These are phyloP conservation scores for Eudyptes chrysolophus DNA, from an alignment of 2,113 vertebrate species.

Conservation along the genomic window DNA sequence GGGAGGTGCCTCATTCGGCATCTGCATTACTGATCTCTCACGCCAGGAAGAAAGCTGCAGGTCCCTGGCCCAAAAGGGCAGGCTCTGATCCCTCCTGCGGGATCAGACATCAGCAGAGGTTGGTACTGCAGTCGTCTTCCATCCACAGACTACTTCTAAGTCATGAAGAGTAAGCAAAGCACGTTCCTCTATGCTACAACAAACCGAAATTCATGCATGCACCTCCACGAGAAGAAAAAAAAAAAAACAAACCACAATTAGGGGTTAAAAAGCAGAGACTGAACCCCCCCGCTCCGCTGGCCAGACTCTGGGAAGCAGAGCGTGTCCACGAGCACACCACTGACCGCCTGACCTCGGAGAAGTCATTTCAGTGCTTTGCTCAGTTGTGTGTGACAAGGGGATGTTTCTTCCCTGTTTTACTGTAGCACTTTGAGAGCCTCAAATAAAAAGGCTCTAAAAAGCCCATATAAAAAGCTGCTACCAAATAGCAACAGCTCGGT, in stretches of 20 bases:
- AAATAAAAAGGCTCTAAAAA: background rate
- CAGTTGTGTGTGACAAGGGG: background rate
- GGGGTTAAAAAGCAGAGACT: background rate
- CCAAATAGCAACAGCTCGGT: background rate
- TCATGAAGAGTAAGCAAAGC: background rate
- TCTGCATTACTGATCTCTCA: background rate
- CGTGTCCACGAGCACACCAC: rapidly evolving
- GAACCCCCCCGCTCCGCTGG: rapidly evolving
- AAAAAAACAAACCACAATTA: background rate
- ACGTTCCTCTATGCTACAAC: background rate
- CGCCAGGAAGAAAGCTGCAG: background rate
- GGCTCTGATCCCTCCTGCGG: background rate
- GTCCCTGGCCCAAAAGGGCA: background rate
- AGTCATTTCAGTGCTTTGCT: background rate
- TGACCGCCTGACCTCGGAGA: background rate
- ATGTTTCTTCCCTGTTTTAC: background rate
- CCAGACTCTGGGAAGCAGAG: background rate
- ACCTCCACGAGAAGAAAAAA: background rate
- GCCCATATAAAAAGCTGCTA: background rate
- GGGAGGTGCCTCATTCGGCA: background rate
- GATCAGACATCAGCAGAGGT: background rate
- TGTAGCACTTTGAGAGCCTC: background rate
- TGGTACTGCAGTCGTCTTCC: rapidly evolving
- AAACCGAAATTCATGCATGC: background rate
- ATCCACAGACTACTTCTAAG: rapidly evolving